These are phyloP conservation scores for Eledona agricola DNA, from an alignment of 2,888 invertebrate genomes.

Conservation along the genomic window DNA sequence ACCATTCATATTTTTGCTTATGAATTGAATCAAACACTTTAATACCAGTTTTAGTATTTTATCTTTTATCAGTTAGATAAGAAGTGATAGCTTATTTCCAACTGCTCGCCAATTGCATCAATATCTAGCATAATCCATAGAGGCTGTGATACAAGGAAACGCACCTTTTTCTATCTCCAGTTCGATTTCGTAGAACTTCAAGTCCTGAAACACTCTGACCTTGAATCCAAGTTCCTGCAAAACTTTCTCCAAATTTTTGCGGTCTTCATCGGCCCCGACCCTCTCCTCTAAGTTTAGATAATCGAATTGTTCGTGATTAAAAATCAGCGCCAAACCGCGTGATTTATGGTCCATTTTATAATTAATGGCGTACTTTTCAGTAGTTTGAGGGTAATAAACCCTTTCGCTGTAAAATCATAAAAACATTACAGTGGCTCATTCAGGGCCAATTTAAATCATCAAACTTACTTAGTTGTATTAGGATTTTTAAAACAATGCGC, in stretches of 20 bases:
- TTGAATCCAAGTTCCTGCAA: conserved; percentile 75
- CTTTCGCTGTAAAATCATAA: neutral
- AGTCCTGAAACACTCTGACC: conserved; percentile 76
- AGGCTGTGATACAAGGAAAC: too few relatives aligned
- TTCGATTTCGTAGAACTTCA: conserved; percentile 73
- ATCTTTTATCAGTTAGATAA: too few relatives aligned
- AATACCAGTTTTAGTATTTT: too few relatives aligned
- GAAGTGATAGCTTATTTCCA: too few relatives aligned
- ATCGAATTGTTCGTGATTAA: conserved; percentile 89
- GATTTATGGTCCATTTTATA: conserved; percentile 88
- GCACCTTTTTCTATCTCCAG: conserved; percentile 53
- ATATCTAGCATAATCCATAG: too few relatives aligned
- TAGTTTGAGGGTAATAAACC: too few relatives aligned
- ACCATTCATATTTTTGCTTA: too few relatives aligned
- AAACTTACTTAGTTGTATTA: conserved; percentile 20
- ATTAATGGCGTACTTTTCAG: conserved; percentile 73
- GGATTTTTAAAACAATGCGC: too few relatives aligned
- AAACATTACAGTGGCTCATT: neutral
- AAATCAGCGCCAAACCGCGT: conserved; percentile 86
- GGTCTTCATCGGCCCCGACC: conserved; percentile 87
- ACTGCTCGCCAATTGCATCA: too few relatives aligned
- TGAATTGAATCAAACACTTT: too few relatives aligned
- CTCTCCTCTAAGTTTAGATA: conserved; percentile 75
- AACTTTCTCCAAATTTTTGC: conserved; percentile 74
- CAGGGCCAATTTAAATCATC: conserved; percentile 7